Evolutionary conservation across 2,888 invertebrate genomes (phyloP).

Genomic region (Melangyna quadrimaculata): DNA sequence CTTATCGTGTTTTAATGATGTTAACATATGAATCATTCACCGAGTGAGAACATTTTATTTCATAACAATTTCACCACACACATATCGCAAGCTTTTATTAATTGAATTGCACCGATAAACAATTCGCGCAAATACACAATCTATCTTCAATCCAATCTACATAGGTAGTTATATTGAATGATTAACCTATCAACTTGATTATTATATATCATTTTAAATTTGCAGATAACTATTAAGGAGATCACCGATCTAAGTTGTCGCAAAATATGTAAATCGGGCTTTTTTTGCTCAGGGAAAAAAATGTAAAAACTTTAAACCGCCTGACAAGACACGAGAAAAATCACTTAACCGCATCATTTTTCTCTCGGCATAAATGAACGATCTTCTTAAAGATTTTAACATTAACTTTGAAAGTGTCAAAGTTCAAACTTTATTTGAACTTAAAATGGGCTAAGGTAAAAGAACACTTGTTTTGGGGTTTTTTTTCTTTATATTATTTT

Average conservation of each 20-base stretch:
- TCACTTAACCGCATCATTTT: background rate
- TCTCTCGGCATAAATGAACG: background rate
- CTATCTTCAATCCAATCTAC: background rate
- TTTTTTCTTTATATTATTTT: background rate
- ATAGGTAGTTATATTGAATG: background rate
- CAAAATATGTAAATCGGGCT: background rate
- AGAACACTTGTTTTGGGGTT: background rate
- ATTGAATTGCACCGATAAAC: background rate
- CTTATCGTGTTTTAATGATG: background rate
- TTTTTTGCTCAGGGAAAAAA: background rate
- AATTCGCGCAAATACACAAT: background rate
- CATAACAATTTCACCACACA: background rate
- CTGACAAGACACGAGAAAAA: background rate
- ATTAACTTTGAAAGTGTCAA: background rate
- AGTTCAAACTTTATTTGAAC: conserved; percentile 13
- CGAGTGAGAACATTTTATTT: background rate
- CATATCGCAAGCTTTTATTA: background rate
- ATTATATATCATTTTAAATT: background rate
- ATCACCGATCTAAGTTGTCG: background rate
- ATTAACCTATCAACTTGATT: background rate
- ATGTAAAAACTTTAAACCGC: background rate
- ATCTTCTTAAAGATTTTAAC: background rate
- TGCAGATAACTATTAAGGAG: background rate
- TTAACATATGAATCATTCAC: background rate
- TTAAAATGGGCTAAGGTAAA: background rate